Percentiles rank a stretch among this genome's conserved stretches.
Conservation (phyloP, 2,888 invertebrate genomes). For the Agrotis clavis region DNA sequence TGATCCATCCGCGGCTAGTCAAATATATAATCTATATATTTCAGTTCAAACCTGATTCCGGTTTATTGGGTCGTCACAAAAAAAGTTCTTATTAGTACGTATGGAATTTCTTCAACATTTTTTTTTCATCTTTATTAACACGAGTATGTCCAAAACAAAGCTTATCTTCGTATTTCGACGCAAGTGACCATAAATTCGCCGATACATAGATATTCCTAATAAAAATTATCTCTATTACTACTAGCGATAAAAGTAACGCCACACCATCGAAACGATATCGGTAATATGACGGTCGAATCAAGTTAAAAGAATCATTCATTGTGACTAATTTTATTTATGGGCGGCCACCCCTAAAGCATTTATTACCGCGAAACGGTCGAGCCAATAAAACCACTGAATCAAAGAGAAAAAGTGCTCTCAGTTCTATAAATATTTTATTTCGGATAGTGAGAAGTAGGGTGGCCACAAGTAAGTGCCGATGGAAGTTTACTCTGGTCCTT, state of each 20-base stretch:
- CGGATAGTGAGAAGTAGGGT: constrained; percentile 89
- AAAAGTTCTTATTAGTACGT: not conserved
- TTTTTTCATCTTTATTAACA: constrained; percentile 41
- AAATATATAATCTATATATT: no score
- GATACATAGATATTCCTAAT: constrained; percentile 66
- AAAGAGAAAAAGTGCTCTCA: constrained; percentile 90
- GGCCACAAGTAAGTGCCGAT: constrained; percentile 64
- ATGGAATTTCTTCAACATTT: constrained; percentile 1
- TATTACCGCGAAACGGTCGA: constrained; percentile 86
- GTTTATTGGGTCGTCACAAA: no score
- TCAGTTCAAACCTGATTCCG: not conserved
- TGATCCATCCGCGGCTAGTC: no score
- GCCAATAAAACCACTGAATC: constrained; percentile 91
- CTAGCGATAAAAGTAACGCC: constrained; percentile 57
- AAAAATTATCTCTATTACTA: constrained; percentile 74
- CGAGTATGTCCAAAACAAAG: constrained; percentile 46
- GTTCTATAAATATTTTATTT: constrained; percentile 91
- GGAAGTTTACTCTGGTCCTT: constrained; percentile 55
- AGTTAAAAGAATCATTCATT: constrained; percentile 82
- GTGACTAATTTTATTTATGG: constrained; percentile 90
- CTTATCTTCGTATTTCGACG: constrained; percentile 60
- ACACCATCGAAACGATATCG: constrained; percentile 64
- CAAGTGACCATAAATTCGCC: constrained; percentile 68
- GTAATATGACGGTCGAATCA: constrained; percentile 74
- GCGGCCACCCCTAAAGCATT: constrained; percentile 82